Conservation (phyloP, 2,888 invertebrate genomes). For the Caprella mutica region DNA sequence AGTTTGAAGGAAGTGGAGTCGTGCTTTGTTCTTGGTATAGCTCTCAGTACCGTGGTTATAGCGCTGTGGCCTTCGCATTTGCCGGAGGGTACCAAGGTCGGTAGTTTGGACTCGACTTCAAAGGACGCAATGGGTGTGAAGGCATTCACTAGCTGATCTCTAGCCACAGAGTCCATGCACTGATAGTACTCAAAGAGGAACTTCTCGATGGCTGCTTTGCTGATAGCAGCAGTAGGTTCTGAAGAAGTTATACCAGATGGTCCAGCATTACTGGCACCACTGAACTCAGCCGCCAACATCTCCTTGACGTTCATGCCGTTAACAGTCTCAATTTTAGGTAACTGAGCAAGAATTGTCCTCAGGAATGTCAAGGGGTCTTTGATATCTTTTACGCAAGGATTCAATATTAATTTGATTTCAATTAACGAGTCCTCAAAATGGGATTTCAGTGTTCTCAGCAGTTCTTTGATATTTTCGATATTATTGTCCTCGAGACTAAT, state of each 20-base stretch:
- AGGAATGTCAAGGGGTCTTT: background rate
- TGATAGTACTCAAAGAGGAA: background rate
- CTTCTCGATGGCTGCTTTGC: background rate
- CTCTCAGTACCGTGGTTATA: too few relatives aligned
- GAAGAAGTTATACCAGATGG: background rate
- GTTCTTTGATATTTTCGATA: background rate
- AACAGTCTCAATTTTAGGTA: background rate
- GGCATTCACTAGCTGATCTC: slow-evolving; percentile 1
- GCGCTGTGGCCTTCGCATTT: background rate
- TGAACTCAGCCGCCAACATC: background rate
- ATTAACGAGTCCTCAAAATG: too few relatives aligned
- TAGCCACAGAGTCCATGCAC: slow-evolving; percentile 1
- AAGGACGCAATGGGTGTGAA: background rate
- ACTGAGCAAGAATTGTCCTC: background rate
- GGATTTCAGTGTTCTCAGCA: background rate
- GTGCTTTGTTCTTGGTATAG: too few relatives aligned
- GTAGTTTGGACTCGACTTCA: background rate
- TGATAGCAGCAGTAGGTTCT: background rate
- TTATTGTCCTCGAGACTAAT: background rate
- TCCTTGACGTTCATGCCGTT: background rate
- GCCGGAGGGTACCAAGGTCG: background rate
- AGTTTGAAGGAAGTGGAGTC: too few relatives aligned
- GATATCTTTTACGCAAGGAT: slow-evolving; percentile 2
- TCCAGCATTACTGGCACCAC: background rate
- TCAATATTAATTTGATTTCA: background rate